Percentiles rank a stretch among this genome's conserved stretches.
phyloP scores from a whole-genome alignment of 1,140 invertebrate species.

The Papilio dardanus region DNA sequence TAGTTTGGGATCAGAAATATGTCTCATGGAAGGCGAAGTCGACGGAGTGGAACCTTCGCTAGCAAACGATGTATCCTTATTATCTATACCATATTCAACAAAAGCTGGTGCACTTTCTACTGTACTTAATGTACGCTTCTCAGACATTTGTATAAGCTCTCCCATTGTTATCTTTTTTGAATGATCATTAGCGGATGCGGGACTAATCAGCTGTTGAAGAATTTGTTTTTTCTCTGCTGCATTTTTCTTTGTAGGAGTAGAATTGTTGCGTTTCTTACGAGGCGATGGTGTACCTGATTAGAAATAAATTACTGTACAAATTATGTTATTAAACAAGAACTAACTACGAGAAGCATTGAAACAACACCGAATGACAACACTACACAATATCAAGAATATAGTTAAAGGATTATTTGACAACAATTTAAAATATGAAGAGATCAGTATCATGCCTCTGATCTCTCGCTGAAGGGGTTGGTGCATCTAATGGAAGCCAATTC shows the following conservation, averaged over 20 bases:
- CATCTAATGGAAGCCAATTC: slow-evolving; percentile 76
- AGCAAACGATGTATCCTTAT: slow-evolving; percentile 84
- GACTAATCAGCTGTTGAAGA: slow-evolving; percentile 86
- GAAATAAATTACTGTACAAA: slow-evolving; percentile 46
- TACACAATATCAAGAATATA: slow-evolving; percentile 52
- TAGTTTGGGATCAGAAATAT: slow-evolving; percentile 84
- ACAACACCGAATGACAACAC: slow-evolving; percentile 62
- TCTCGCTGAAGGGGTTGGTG: slow-evolving; percentile 47
- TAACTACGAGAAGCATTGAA: slow-evolving; percentile 49
- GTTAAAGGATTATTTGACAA: slow-evolving; percentile 46
- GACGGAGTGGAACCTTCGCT: slow-evolving; percentile 76
- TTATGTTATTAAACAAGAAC: slow-evolving; percentile 27
- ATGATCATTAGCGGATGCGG: slow-evolving; percentile 76
- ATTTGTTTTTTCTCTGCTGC: slow-evolving; percentile 89
- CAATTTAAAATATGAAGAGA: slow-evolving; percentile 43
- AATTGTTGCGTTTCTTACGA: slow-evolving; percentile 88
- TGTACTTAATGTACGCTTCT: slow-evolving; percentile 80
- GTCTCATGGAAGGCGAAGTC: slow-evolving; percentile 79
- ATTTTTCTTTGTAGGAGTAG: slow-evolving; percentile 87
- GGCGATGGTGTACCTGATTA: slow-evolving; percentile 86
- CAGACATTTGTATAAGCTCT: slow-evolving; percentile 87
- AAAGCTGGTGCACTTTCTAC: slow-evolving; percentile 77
- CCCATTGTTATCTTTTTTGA: slow-evolving; percentile 84
- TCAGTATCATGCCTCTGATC: slow-evolving; percentile 59
- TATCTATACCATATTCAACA: slow-evolving; percentile 70